A percentile compares a stretch with the other conserved stretches of the same genome.
Conservation (phyloP, 1,140 invertebrate species). For the Teleopsis dalmanni region DNA sequence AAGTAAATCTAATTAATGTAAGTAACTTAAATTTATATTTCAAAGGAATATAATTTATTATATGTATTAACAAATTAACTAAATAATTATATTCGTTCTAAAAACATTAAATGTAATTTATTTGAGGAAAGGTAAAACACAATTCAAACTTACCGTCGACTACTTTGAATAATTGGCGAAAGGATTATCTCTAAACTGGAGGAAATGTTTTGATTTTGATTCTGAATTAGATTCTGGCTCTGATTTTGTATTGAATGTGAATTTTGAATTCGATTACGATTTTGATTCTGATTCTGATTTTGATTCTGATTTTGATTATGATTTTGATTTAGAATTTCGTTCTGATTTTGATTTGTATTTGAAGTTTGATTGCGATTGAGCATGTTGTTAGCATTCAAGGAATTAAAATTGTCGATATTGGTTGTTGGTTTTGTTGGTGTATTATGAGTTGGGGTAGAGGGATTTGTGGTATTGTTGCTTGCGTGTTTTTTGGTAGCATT, state of each 20-base stretch:
- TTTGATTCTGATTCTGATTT: constrained; percentile 35
- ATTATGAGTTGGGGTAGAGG: background rate
- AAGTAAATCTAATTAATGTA: too few species aligned
- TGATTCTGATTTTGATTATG: constrained; percentile 16
- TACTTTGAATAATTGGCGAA: constrained; percentile 45
- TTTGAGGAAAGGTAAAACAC: too few species aligned
- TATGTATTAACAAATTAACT: too few species aligned
- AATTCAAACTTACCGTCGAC: constrained; percentile 45
- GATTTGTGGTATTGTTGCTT: constrained; percentile 11
- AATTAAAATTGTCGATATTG: constrained; percentile 9
- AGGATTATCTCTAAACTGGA: constrained; percentile 45
- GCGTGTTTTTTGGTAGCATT: background rate
- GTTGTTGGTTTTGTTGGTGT: constrained; percentile 5
- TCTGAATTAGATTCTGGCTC: constrained; percentile 3
- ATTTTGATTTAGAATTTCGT: constrained; percentile 12
- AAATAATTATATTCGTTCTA: too few species aligned
- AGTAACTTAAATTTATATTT: too few species aligned
- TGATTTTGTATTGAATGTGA: constrained; percentile 21
- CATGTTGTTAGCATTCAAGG: constrained; percentile 9
- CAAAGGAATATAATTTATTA: too few species aligned
- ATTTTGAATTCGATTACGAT: too few species aligned
- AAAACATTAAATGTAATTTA: too few species aligned
- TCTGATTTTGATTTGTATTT: constrained; percentile 1
- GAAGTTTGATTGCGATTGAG: constrained; percentile 9
- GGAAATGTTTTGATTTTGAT: constrained; percentile 37